Base-by-base conservation (phyloP, 2,888 invertebrate genomes). In the Eilema caniola region DNA sequence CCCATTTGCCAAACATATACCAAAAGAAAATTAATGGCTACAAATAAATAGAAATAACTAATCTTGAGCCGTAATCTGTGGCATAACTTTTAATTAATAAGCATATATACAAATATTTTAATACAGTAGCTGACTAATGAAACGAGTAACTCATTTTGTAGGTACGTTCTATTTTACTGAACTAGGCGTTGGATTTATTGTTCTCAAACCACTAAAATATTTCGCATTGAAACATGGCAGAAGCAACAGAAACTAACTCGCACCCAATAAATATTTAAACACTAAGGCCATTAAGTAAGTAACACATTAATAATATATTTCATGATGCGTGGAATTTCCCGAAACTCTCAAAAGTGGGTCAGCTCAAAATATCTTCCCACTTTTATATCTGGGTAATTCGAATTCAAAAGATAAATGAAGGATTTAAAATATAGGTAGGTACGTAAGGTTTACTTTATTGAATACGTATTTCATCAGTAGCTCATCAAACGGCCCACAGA, bases 201-300 rank as follows among this genome's bases (percentile, higher is more conserved):
- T 53, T 53, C n/a, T 53, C n/a, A 53, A 53, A 53, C n/a, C 53
- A n/a, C 53, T 53, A 53, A 53, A 53, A 7, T 53, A 53, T n/a
- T n/a, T 53, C n/a, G 7, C 53, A 53, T n/a, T 53, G 53, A 53
- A 53, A 53, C n/a, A 53, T 20, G 47, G 20, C 20, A 47, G 4
- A 8, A 47, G 20, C 20, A 20, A 20, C 20, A 16, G 47, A 20
- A 47, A 41, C 41, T 41, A 16, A 7, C 53, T 53, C 53, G 53
- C 53, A 53, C n/a, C n/a, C 53, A n/a, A 10, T 53, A n/a, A 53
- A 53, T 53, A n/a, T 53, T 53, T n/a, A 53, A 53, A 53, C 53
- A n/a, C 20, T 53, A n/a, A 53, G 53, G 53, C 53, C 53, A n/a
- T n/a, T n/a, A 53, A 53, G n/a, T 53, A 53, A 53, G n/a, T 53